Percentiles rank a stretch among this genome's conserved stretches.
These are phyloP conservation scores for Eilema griseolum DNA, from an alignment of 2,888 invertebrate genomes.

Conservation along the genomic window DNA sequence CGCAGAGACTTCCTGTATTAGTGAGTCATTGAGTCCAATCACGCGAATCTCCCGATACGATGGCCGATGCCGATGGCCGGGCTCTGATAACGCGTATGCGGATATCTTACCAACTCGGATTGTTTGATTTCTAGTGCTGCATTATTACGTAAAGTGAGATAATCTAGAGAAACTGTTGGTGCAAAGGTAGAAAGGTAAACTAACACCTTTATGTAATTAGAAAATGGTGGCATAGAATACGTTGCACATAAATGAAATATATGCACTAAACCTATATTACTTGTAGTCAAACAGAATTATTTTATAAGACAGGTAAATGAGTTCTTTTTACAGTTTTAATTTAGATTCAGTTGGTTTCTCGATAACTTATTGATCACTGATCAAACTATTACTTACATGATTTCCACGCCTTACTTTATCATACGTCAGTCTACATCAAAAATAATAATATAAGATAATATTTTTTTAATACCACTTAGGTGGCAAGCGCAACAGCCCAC, in stretches of 20 bases:
- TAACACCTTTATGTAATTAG: slow-evolving; percentile 38
- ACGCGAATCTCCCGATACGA: slow-evolving; percentile 55
- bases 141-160: slow-evolving; percentile 48
- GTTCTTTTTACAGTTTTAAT: too few relatives aligned
- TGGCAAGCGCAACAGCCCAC: too few relatives aligned
- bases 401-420: too few relatives aligned
- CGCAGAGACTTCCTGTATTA: slow-evolving; percentile 48
- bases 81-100: slow-evolving; percentile 46
- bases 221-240: slow-evolving; percentile 8
- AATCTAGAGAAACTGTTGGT: slow-evolving; percentile 43
- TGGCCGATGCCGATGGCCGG: slow-evolving; percentile 35
- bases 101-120: slow-evolving; percentile 43
- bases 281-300: too few relatives aligned
- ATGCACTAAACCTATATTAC: too few relatives aligned
- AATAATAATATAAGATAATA: slow-evolving; percentile 38
- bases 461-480: too few relatives aligned
- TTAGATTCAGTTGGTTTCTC: too few relatives aligned
- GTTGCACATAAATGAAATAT: background rate
- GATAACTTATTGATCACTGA: slow-evolving; percentile 8
- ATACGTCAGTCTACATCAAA: background rate
- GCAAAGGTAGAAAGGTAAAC: slow-evolving; percentile 27
- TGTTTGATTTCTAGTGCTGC: slow-evolving; percentile 46
- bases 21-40: slow-evolving; percentile 55
- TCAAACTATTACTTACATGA: too few relatives aligned
- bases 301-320: too few relatives aligned